phyloP scores from a whole-genome alignment of 2,113 vertebrate genomes.

The Craseonycteris thonglongyai region DNA sequence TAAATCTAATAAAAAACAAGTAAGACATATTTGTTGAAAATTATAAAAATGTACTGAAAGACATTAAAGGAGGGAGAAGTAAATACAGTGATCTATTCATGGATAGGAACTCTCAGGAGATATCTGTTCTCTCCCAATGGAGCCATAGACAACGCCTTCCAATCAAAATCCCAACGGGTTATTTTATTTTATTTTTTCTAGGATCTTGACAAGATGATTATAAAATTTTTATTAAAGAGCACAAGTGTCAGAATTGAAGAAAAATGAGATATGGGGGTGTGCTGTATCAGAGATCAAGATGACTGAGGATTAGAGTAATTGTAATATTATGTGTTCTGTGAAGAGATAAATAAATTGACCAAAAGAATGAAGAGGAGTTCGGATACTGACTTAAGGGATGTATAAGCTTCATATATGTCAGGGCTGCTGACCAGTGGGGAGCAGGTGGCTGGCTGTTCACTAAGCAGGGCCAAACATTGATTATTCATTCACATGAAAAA shows the following conservation, averaged over 20 bases:
- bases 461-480: fast-evolving
- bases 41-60: not conserved
- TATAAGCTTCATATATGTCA: not conserved
- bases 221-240: not conserved
- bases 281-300: not conserved
- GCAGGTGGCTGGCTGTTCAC: fast-evolving
- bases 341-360: not conserved
- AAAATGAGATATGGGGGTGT: not conserved
- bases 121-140: not conserved
- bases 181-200: not conserved
- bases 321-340: not conserved
- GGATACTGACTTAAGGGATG: not conserved
- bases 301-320: not conserved
- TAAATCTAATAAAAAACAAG: not conserved
- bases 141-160: not conserved
- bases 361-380: fast-evolving
- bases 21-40: not conserved
- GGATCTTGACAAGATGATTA: not conserved
- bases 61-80: not conserved
- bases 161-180: not conserved
- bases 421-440: not conserved
- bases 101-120: not conserved
- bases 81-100: not conserved
- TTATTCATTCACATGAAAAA: fast-evolving
- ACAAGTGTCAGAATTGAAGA: not conserved